Conservation (phyloP, 2,113 vertebrate species). For the Lanius ludovicianus region DNA sequence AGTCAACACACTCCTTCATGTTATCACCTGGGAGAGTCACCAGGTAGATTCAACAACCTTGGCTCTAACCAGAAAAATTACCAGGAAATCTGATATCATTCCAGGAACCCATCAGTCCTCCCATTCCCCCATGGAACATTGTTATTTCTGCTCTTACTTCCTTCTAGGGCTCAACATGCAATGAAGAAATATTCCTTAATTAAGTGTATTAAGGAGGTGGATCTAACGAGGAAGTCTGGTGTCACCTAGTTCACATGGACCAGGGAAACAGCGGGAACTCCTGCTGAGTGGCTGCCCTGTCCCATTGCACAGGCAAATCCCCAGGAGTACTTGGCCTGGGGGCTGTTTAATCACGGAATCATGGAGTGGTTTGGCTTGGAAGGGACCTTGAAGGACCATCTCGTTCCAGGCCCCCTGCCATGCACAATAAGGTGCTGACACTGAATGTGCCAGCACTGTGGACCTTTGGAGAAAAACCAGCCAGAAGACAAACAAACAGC, state of each 20-base stretch:
- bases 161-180: neutral
- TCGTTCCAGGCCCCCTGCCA: rapidly evolving
- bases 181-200: neutral
- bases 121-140: rapidly evolving
- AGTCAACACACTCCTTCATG: neutral
- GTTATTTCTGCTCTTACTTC: neutral
- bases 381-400: neutral
- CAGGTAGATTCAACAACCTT: neutral
- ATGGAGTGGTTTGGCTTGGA: neutral
- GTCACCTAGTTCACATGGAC: neutral
- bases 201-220: neutral
- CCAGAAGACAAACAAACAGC: neutral
- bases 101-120: neutral
- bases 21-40: neutral
- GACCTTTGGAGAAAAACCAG: neutral
- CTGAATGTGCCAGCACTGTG: rapidly evolving
- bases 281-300: neutral
- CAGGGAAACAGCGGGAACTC: neutral
- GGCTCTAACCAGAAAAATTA: neutral
- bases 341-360: no score
- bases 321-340: neutral
- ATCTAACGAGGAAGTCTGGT: neutral
- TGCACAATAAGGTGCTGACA: neutral
- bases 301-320: neutral
- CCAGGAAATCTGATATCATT: neutral